Evolutionary conservation across 2,113 vertebrate genomes (phyloP).

Genomic region (Anoplopoma fimbria): DNA sequence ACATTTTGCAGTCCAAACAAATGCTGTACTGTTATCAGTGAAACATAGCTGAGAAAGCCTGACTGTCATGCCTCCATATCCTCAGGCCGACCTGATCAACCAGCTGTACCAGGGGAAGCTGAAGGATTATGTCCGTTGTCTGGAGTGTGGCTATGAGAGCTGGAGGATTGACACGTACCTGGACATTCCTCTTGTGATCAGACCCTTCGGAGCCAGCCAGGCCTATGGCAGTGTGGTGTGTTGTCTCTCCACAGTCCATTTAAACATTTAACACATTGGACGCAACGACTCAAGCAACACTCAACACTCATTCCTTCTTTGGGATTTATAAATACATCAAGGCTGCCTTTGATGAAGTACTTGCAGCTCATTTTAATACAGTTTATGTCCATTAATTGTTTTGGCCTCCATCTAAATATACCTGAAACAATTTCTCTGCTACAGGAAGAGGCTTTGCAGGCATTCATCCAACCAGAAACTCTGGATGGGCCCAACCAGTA

Average conservation of each 20-base stretch:
- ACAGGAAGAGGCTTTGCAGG: constrained; percentile 98
- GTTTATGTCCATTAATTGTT: neutral
- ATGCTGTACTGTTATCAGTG: constrained; percentile 13
- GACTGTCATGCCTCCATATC: constrained; percentile 55
- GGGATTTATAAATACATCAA: neutral
- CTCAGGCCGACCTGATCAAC: constrained; percentile 98
- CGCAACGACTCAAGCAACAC: neutral
- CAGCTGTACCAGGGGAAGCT: constrained; percentile 99
- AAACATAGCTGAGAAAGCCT: constrained; percentile 30
- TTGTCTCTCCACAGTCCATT: constrained; percentile 54
- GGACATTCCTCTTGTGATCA: constrained; percentile 98
- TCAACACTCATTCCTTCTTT: constrained; percentile 3
- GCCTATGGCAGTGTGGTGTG: constrained; percentile 98
- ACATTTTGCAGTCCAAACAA: constrained; percentile 7
- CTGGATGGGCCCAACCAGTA: constrained; percentile 98
- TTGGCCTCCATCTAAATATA: neutral
- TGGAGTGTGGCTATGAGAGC: constrained; percentile 98
- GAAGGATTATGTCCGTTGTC: constrained; percentile 98
- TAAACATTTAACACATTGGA: constrained; percentile 5
- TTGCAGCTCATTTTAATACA: neutral
- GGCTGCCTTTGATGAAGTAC: neutral
- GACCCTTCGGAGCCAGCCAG: constrained; percentile 96
- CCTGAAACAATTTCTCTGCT: constrained; percentile 7
- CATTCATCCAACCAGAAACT: constrained; percentile 98
- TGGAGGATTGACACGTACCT: constrained; percentile 98